phyloP scores from a whole-genome alignment of 2,888 invertebrate genomes.

The Stegana nigrithorax region DNA sequence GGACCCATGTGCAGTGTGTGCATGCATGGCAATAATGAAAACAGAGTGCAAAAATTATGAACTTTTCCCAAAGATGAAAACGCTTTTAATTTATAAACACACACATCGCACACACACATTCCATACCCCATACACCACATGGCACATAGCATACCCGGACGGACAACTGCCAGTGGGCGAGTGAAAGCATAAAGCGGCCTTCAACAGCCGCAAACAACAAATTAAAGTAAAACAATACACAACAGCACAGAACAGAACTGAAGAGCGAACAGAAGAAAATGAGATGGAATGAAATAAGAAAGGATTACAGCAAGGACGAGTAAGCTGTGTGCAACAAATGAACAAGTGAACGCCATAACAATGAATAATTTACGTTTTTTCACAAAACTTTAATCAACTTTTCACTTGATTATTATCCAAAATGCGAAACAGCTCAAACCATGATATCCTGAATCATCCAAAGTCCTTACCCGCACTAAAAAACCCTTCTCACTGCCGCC shows the following conservation, averaged over 20 bases:
- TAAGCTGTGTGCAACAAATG: not conserved
- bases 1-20: conserved; percentile 31
- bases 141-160: no score
- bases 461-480: not conserved
- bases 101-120: conserved; percentile 6
- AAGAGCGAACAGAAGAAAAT: no score
- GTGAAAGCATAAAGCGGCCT: no score
- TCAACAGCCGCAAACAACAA: not conserved
- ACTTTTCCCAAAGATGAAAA: conserved; percentile 53
- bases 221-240: not conserved
- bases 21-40: conserved; percentile 39
- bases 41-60: conserved; percentile 50
- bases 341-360: conserved; percentile 21
- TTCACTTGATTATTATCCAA: not conserved
- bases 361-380: conserved; percentile 44
- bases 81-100: conserved; percentile 56
- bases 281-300: not conserved
- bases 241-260: not conserved
- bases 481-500: not conserved
- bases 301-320: no score
- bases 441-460: no score
- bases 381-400: conserved; percentile 2
- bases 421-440: not conserved
- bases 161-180: no score
- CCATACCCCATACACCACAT: not conserved